A percentile compares a stretch with the other conserved stretches of the same genome.
These are phyloP conservation scores for Deilephila elpenor DNA, from an alignment of 2,888 invertebrate genomes.

Conservation along the genomic window DNA sequence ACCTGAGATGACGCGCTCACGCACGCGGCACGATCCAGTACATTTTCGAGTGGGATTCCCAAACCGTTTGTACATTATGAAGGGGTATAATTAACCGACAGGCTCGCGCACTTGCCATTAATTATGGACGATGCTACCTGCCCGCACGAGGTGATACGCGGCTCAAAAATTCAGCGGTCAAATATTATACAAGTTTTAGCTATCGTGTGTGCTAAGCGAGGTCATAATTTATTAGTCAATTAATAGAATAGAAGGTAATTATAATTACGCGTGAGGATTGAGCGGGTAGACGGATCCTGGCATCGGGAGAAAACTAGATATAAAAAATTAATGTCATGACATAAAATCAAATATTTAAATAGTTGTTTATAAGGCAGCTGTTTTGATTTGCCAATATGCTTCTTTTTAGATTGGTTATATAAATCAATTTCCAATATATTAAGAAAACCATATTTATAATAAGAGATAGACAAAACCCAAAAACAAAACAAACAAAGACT, in stretches of 20 bases:
- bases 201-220: too few relatives aligned
- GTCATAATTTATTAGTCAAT: too few relatives aligned
- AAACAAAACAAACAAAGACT: constrained; percentile 1
- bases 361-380: too few relatives aligned
- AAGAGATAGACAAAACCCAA: background rate
- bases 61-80: constrained; percentile 80
- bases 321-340: too few relatives aligned
- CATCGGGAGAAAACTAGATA: too few relatives aligned
- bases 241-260: too few relatives aligned
- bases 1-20: constrained; percentile 72
- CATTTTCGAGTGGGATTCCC: constrained; percentile 75
- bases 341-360: too few relatives aligned
- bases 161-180: constrained; percentile 1
- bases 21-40: constrained; percentile 60
- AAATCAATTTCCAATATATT: background rate
- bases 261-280: too few relatives aligned
- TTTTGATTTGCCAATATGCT: too few relatives aligned
- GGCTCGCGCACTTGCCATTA: constrained; percentile 52
- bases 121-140: constrained; percentile 47
- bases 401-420: too few relatives aligned
- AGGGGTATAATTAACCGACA: constrained; percentile 80
- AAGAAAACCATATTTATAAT: background rate
- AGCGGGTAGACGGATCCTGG: too few relatives aligned
- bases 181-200: background rate
- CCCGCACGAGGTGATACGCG: constrained; percentile 4